Evolutionary conservation across 23 tunicate species (phyloP).

Genomic region (Halocynthia roretzi): DNA sequence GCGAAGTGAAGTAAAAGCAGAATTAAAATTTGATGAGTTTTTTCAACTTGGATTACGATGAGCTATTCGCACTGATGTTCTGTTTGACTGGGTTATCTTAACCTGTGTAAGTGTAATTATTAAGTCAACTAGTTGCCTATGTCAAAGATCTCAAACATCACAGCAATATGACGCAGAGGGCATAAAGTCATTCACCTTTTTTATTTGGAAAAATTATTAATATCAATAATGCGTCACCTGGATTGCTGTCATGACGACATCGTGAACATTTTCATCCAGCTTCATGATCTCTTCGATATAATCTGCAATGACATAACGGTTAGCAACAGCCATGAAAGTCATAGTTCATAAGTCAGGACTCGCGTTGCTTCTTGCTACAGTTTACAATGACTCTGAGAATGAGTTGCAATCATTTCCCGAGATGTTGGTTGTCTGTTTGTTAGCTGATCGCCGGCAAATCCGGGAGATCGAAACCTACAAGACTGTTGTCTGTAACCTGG

Average conservation of each 20-base stretch:
- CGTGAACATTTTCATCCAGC: constrained; percentile 68
- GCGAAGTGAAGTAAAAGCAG: neutral
- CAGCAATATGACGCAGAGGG: too few relatives aligned
- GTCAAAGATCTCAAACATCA: too few relatives aligned
- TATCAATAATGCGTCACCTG: constrained; percentile 27
- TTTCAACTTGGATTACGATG: neutral
- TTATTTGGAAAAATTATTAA: too few relatives aligned
- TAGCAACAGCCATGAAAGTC: too few relatives aligned
- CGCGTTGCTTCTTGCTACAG: constrained; percentile 58
- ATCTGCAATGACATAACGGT: neutral
- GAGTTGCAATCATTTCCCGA: constrained; percentile 55
- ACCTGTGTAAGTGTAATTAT: too few relatives aligned
- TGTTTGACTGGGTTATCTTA: too few relatives aligned
- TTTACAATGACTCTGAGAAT: constrained; percentile 78
- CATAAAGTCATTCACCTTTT: too few relatives aligned
- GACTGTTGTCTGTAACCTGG: constrained; percentile 34
- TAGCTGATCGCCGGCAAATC: constrained; percentile 58
- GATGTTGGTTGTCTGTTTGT: constrained; percentile 36
- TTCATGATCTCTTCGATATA: constrained; percentile 64
- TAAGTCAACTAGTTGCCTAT: too few relatives aligned
- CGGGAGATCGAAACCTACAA: constrained; percentile 58
- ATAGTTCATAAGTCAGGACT: neutral
- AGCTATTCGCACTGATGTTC: too few relatives aligned
- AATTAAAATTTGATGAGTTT: neutral
- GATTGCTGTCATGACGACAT: constrained; percentile 77